Base-by-base conservation (phyloP, 2,888 invertebrate genomes). In the Trachelus iudaicus region DNA sequence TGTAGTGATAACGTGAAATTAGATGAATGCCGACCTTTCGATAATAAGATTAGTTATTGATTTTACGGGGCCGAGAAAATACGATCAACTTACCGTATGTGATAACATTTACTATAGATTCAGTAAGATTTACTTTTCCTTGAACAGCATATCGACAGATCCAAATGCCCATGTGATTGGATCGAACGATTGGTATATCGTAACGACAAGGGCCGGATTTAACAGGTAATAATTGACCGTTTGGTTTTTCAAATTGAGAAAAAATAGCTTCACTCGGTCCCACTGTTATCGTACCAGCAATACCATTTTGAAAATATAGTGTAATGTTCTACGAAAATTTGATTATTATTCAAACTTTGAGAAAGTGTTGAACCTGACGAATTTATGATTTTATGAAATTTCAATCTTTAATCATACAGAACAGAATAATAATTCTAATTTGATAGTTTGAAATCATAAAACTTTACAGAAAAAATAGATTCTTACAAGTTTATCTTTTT, bases 121-220 rank as follows among this genome's bases (percentile, higher is more conserved):
- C 79, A 0, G 81, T 37, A 9, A 81, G 76, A 23, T 81, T 71
- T 69, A 85, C 69, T 74, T 69, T 79, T 73, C 79, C 87, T 12
- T 34, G 9, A 1, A 81, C 15, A 73, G 83, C 86, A 71, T 88
- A 90, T 76, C 80, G 79, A 23, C 85, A 86, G 15, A 76, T 84
- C 90, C 90, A 90, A 37, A 80, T 75, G 37, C 90, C 90, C 13
- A 83, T 82, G 79, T 89, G 88, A 77, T 77, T 76, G 40, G 78
- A 73, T 4, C 84, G 87, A 9, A 88, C 86, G 2, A 75, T 30
- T 0, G 81, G 73, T 35, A 89, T 82, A 1, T 77, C 11, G 34
- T 85, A 77, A 6, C n/a, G 31, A 76, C 89, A 90, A 0, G 13
- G 13, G 69, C 84, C 82, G 23, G 76, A n/a, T 34, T 75, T 76